A percentile compares a stretch with the other conserved stretches of the same genome.
phyloP scores from a whole-genome alignment of 2,797 vertebrate genomes.

The Gallinago stenura region DNA sequence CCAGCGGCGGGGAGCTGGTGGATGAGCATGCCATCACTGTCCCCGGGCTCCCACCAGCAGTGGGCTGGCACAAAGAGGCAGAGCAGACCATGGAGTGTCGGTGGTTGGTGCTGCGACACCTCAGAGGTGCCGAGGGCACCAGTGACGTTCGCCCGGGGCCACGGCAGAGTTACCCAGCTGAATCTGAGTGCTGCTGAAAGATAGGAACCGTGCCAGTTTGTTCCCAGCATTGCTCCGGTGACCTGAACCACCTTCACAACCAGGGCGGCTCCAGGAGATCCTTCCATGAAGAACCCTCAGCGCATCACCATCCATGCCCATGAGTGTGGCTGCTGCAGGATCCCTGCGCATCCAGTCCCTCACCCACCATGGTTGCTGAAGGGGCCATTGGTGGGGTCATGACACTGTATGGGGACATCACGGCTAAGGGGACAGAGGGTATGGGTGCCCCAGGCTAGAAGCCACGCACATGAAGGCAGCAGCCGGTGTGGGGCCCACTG shows the following conservation, averaged over 20 bases:
- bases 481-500: fast-evolving
- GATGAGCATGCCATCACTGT: fast-evolving
- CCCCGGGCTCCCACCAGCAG: fast-evolving
- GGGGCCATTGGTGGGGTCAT: neutral
- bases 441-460: fast-evolving
- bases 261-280: neutral
- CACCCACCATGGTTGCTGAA: neutral
- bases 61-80: neutral
- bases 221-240: neutral
- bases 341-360: fast-evolving
- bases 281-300: neutral
- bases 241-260: neutral
- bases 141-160: fast-evolving
- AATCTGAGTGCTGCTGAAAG: neutral
- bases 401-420: neutral
- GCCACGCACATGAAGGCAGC: fast-evolving
- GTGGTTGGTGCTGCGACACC: neutral
- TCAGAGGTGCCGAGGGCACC: neutral
- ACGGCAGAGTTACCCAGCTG: neutral
- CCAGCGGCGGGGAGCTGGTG: neutral
- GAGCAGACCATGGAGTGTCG: neutral
- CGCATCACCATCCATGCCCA: fast-evolving
- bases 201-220: neutral
- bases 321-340: fast-evolving
- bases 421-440: neutral